Conservation (phyloP, 2,797 vertebrate species). For the Bryconaethiops microstoma region DNA sequence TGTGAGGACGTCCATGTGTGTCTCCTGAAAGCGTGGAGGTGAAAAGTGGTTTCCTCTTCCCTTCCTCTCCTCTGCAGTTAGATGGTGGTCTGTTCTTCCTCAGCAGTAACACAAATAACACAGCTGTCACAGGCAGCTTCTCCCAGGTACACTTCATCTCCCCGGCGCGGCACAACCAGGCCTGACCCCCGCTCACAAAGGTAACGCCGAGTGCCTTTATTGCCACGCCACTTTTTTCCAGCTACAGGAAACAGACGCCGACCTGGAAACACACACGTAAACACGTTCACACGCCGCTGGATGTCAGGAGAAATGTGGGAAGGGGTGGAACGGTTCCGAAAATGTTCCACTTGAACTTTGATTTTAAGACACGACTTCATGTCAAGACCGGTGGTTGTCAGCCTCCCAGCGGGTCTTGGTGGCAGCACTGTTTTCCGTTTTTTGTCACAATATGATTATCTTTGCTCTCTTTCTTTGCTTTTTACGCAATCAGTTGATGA, state of each 20-base stretch:
- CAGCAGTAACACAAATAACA: constrained; percentile 62
- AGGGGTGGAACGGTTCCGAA: not conserved
- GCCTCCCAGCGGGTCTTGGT: no score
- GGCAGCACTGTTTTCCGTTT: no score
- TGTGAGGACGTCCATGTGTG: constrained; percentile 34
- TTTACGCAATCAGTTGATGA: no score
- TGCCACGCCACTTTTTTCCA: constrained; percentile 54
- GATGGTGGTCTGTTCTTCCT: constrained; percentile 60
- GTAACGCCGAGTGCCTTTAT: constrained; percentile 55
- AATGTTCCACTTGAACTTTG: not conserved
- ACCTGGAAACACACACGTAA: constrained; percentile 19
- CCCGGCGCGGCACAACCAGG: constrained; percentile 53
- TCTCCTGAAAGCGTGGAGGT: constrained; percentile 56
- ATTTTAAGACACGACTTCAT: no score
- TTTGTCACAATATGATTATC: no score
- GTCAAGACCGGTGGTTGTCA: no score
- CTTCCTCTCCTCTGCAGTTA: constrained; percentile 50
- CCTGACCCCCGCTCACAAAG: constrained; percentile 58
- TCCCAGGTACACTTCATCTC: constrained; percentile 61
- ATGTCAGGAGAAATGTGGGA: not conserved
- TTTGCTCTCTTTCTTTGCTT: no score
- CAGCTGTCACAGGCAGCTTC: constrained; percentile 58
- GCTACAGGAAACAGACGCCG: constrained; percentile 24
- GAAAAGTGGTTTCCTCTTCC: constrained; percentile 64
- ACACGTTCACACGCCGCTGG: constrained; percentile 14